Base-by-base conservation (phyloP, 1,140 invertebrate genomes). In the Drosophila neocordata region DNA sequence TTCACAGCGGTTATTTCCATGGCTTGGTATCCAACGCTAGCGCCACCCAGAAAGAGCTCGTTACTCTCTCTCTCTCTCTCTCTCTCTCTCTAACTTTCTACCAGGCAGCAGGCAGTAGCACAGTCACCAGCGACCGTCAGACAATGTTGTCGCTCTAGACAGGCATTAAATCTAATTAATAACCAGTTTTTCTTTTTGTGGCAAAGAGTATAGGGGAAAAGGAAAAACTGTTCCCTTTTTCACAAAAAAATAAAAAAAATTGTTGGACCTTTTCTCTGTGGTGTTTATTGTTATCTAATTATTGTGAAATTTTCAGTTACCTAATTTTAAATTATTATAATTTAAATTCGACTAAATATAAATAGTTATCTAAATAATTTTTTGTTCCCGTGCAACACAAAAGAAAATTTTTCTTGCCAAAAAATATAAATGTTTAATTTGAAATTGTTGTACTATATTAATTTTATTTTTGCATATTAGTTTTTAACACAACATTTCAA, bases 91-190 rank as follows among this genome's bases (percentile, higher is more conserved):
- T n/a, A n/a, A n/a, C n/a, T n/a, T n/a, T n/a, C n/a, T 35, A 31
- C 51, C 63, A 22, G 51, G 44, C 70, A 37, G 37, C 63, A 22
- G 51, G 35, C 70, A 34, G 65, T 51, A 41, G 64, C 58, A 65
- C 8, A 27, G 12, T 13, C 52, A 55, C 24, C 22, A 55, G 22
- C n/a, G 53, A 27, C 22, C 11, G 53, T 13, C 24, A 34, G 53
- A 56, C n/a, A 6, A 9, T 13, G 65, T 53, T 41, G 51, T 80
- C 53, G 53, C 62, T 59, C 59, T 57, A 76, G 76, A 73, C 72
- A 76, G 73, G 48, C 77, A 84, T 73, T 84, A 84, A 79, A 79
- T 84, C 84, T 84, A 79, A 84, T 84, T 76, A 84, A 79, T 84
- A 67, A 48, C 41, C 41, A 48, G 8, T 18, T 48, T 20, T 20